Evolutionary conservation across 1,140 invertebrate genomes (phyloP).

Genomic region (Daktulosphaira vitifoliae): DNA sequence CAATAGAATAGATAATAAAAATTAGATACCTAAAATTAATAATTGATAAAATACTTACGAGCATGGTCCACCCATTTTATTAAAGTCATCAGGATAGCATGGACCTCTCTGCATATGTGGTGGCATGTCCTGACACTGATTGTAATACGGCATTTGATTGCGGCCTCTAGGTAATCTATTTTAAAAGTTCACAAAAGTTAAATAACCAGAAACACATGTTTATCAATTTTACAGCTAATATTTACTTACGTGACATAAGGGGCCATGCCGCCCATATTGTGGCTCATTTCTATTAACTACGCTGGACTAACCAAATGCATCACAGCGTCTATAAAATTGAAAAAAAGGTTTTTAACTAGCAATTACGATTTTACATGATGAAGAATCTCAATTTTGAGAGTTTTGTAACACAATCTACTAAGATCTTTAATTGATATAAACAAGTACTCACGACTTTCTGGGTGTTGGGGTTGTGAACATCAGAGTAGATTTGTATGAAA

Average conservation of each 20-base stretch:
- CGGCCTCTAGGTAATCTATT: constrained; percentile 42
- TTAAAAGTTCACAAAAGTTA: not conserved
- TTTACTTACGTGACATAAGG: constrained; percentile 42
- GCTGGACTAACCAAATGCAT: constrained; percentile 5
- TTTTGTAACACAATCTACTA: too few relatives aligned
- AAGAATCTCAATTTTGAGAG: too few relatives aligned
- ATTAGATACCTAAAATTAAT: too few relatives aligned
- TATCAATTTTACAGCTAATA: not conserved
- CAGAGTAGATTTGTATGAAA: too few relatives aligned
- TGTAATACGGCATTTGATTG: constrained; percentile 41
- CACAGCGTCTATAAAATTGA: too few relatives aligned
- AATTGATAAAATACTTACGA: constrained; percentile 17
- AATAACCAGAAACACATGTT: too few relatives aligned
- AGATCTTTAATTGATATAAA: too few relatives aligned
- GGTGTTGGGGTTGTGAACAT: too few relatives aligned
- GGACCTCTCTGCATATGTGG: constrained; percentile 39
- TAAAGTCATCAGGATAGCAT: constrained; percentile 40
- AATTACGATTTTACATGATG: too few relatives aligned
- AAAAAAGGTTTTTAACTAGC: too few relatives aligned
- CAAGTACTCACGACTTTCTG: too few relatives aligned
- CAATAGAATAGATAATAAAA: too few relatives aligned
- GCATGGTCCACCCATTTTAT: constrained; percentile 37
- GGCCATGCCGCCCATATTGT: constrained; percentile 48
- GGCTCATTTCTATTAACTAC: constrained; percentile 38
- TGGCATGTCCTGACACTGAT: constrained; percentile 38